phyloP scores from a whole-genome alignment of 2,113 vertebrate species.

The Rousettus leschenaultii region DNA sequence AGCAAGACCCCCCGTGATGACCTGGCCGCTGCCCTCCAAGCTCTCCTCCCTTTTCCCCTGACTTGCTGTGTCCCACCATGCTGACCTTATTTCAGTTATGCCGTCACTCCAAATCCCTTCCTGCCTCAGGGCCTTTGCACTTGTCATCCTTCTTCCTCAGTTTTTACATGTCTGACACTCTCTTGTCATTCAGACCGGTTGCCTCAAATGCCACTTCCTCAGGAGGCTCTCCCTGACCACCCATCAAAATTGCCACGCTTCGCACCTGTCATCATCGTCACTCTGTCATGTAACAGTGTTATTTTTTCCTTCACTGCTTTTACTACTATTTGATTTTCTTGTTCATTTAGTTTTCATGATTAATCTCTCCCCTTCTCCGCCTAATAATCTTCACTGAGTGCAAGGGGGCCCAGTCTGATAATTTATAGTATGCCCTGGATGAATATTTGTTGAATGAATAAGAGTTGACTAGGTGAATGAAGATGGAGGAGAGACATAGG shows the following conservation, averaged over 20 bases:
- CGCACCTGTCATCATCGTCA: not conserved
- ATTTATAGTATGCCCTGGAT: not conserved
- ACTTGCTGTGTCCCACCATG: accelerated
- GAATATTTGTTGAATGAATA: not conserved
- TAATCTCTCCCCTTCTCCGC: not conserved
- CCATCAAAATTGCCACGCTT: not conserved
- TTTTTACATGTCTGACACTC: not conserved
- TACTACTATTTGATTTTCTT: not conserved
- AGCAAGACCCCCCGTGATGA: not conserved
- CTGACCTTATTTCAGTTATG: not conserved
- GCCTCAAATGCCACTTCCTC: not conserved
- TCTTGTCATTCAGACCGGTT: not conserved
- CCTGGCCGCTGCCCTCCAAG: not conserved
- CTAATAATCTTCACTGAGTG: not conserved
- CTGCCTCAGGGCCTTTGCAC: not conserved
- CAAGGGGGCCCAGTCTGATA: not conserved
- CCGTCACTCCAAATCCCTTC: not conserved
- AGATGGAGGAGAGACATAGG: not conserved
- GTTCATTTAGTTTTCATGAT: not conserved
- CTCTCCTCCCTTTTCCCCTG: not conserved
- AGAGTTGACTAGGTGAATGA: not conserved
- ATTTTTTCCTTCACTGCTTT: not conserved
- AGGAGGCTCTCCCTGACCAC: not conserved
- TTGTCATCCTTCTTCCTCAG: not conserved
- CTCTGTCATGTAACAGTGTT: not conserved